Base-by-base conservation (phyloP, 2,888 invertebrate species). In the Tachina lurida region DNA sequence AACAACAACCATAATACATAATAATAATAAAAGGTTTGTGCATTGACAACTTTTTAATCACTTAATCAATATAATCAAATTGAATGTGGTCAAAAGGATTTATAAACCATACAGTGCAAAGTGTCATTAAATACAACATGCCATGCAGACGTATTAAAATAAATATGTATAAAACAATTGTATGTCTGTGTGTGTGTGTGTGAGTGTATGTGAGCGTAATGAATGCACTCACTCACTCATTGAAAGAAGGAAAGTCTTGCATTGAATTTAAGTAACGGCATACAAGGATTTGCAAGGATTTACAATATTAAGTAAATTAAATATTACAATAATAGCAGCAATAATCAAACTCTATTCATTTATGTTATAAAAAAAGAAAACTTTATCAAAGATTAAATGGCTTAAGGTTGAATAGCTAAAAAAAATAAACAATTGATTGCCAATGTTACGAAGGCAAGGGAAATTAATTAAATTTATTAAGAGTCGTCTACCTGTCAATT, bases 41-140 rank as follows among this genome's bases (percentile, higher is more conserved):
- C 90, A 91, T 90, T 90, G 91, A 90, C 91, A 91, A 90, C 91
- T 89, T 90, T 91, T 91, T 91, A 91, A 91, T 91, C 91, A 91
- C 91, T 91, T 91, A 91, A 91, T 91, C 90, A 91, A 91, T 91
- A 90, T 90, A 91, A 91, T 91, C 90, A 91, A 91, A 91, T 91
- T 91, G 91, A 91, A 90, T 91, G 91, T 89, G 91, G 91, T 91
- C 88, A 87, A 84, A 86, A 86, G 88, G 89, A 90, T 88, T 89
- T 90, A 89, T 89, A 90, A 89, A 89, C 88, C 89, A 88, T 78
- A 79, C 85, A 78, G 63, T 58, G 63, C 58, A 79, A 84, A 84
- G 84, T 77, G 76, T 76, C 81, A 84, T 77, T 81, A 81, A 81
- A 77, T 62, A 68, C 73, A 78, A 82, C 85, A 85, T 74, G 73